Base-by-base conservation (phyloP, 2,888 invertebrate species). In the Plebejus melissa region DNA sequence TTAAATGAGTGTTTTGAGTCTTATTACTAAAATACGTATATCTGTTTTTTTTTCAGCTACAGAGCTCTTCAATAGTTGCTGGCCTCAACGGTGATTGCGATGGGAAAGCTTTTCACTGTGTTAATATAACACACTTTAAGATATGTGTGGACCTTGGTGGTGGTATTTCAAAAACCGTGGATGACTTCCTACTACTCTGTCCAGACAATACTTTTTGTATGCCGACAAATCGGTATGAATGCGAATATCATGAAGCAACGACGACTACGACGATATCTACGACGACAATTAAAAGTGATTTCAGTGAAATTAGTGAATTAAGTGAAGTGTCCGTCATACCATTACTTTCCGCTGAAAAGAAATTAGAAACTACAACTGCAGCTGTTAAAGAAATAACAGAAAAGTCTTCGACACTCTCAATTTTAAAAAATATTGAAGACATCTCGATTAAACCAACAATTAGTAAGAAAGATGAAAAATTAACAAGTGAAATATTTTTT, bases 111-210 rank as follows among this genome's bases (percentile, higher is more conserved):
- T 94, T 94, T 81, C 87, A 90, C 79, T 94, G 94, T 79, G 81
- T 90, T 69, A 90, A 92, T 81, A 84, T 89, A 76, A 91, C 92
- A 74, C 91, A 91, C 83, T 94, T 94, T 79, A 88, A 90, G 84
- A 90, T 94, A 81, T 94, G 94, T 81, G 91, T 93, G 65, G 91
- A 93, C 79, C 82, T 91, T 65, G 93, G 93, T 36, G 85, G 84
- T 57, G 91, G 91, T 69, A 79, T 89, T 13, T 90, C 90, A 11
- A 85, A 83, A 69, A 90, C 93, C 2, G 85, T 93, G 16, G 93
- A 91, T 75, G 86, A 89, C 78, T 87, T 88, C 78, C 76, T 88
- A 4, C 88, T 92, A 79, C 85, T 83, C 6, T 94, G 93, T 79
- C 93, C 93, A 13, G 81, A 82, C 1, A 82, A 85, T 28, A 92